Conservation (phyloP, 2,113 vertebrate genomes). For the Ptychochromis oligacanthus region DNA sequence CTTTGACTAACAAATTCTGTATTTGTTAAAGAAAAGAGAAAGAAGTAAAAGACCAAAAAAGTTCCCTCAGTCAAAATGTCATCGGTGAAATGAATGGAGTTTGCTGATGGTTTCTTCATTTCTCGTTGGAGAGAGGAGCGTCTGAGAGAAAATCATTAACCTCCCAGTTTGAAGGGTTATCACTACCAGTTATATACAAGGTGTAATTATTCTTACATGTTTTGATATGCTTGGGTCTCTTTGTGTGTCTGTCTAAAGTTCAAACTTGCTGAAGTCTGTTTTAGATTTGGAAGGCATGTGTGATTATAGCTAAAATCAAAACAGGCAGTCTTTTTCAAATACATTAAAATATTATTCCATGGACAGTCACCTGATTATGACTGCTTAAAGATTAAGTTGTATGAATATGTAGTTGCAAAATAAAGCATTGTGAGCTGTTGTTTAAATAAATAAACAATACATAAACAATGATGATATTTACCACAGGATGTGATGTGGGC, state of each 20-base stretch:
- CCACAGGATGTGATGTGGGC: neutral
- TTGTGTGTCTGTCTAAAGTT: neutral
- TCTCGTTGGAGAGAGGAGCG: neutral
- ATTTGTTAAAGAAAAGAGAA: neutral
- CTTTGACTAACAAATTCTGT: neutral
- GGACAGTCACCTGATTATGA: neutral
- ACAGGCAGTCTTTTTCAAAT: neutral
- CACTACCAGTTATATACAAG: conserved; percentile 7
- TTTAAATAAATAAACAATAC: neutral
- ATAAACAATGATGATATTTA: conserved; percentile 11
- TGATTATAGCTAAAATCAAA: neutral
- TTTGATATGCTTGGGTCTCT: neutral
- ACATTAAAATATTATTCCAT: neutral
- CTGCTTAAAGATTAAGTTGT: neutral
- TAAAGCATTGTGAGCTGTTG: neutral
- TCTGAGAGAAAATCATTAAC: conserved; percentile 30
- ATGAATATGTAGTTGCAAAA: neutral
- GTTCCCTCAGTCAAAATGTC: neutral
- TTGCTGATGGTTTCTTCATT: conserved; percentile 17
- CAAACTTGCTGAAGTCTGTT: neutral
- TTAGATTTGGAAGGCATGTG: neutral
- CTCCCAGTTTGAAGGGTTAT: conserved; percentile 36
- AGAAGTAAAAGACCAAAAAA: neutral
- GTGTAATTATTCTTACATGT: conserved; percentile 3
- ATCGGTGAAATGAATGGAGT: neutral